Conservation (phyloP, 2,797 vertebrate genomes). For the Rhyacichthys aspro region DNA sequence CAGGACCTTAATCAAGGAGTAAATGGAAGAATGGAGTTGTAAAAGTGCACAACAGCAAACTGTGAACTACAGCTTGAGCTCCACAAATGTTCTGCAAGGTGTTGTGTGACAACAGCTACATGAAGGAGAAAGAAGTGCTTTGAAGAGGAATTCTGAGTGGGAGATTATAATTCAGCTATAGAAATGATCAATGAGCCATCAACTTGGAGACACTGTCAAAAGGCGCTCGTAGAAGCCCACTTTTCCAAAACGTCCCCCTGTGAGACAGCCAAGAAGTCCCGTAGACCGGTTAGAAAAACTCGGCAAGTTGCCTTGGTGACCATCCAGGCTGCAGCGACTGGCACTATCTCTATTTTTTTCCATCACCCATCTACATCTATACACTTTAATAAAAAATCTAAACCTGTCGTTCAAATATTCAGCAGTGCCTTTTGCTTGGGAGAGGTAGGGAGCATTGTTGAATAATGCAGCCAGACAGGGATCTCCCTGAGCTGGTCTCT, state of each 20-base stretch:
- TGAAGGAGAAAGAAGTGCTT: conserved; percentile 9
- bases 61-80: conserved; percentile 9
- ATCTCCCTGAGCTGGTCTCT: conserved; percentile 80
- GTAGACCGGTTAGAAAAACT: conserved; percentile 71
- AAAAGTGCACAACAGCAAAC: neutral
- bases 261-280: conserved; percentile 73
- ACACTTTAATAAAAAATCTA: conserved; percentile 80
- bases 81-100: conserved; percentile 8
- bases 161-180: conserved; percentile 73
- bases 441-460: conserved; percentile 80
- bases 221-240: conserved; percentile 63
- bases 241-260: conserved; percentile 67
- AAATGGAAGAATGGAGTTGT: conserved; percentile 1
- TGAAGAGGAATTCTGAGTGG: conserved; percentile 28
- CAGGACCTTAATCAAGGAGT: conserved; percentile 12
- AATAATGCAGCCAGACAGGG: conserved; percentile 84
- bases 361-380: conserved; percentile 63
- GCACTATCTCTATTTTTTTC: conserved; percentile 56
- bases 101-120: conserved; percentile 1
- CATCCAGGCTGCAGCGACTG: conserved; percentile 74
- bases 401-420: conserved; percentile 83
- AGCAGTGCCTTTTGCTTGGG: conserved; percentile 74
- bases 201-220: conserved; percentile 64
- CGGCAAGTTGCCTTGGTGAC: conserved; percentile 78
- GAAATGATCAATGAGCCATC: conserved; percentile 74